Evolutionary conservation across 2,888 invertebrate genomes (phyloP).

Genomic region (Cantharis rustica): DNA sequence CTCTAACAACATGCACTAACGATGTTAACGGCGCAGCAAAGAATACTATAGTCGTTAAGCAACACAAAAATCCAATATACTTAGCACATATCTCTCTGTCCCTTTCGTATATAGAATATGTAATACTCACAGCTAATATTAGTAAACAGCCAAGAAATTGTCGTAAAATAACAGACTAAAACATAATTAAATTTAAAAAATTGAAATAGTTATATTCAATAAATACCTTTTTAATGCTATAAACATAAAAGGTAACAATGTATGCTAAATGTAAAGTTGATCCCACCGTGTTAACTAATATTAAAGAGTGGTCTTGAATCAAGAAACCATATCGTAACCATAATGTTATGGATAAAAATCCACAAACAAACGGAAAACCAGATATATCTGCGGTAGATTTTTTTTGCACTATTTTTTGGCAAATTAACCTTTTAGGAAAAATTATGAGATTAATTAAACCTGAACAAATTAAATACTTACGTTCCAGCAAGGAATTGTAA

Average conservation of each 20-base stretch:
- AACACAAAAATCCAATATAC: conserved; percentile 72
- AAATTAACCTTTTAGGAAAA: conserved; percentile 68
- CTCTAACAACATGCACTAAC: conserved; percentile 77
- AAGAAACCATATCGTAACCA: conserved; percentile 83
- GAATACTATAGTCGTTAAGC: conserved; percentile 76
- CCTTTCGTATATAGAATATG: conserved; percentile 64
- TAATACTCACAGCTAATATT: conserved; percentile 61
- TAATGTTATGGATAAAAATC: conserved; percentile 74
- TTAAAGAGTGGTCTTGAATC: conserved; percentile 72
- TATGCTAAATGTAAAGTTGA: conserved; percentile 72
- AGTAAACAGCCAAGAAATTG: conserved; percentile 63
- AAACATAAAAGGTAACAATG: conserved; percentile 71
- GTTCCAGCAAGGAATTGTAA: conserved; percentile 84
- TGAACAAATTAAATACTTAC: conserved; percentile 62
- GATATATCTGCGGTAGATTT: conserved; percentile 78
- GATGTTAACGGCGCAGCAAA: conserved; percentile 83
- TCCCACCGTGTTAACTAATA: conserved; percentile 78
- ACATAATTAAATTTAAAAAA: conserved; percentile 30
- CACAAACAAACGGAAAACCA: conserved; percentile 77
- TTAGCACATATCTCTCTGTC: conserved; percentile 60
- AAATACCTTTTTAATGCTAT: conserved; percentile 74
- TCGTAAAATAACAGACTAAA: conserved; percentile 62
- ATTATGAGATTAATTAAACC: conserved; percentile 11
- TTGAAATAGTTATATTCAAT: background rate
- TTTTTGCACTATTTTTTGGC: conserved; percentile 74